Conservation (phyloP, 2,113 vertebrate species). For the human region DNA sequence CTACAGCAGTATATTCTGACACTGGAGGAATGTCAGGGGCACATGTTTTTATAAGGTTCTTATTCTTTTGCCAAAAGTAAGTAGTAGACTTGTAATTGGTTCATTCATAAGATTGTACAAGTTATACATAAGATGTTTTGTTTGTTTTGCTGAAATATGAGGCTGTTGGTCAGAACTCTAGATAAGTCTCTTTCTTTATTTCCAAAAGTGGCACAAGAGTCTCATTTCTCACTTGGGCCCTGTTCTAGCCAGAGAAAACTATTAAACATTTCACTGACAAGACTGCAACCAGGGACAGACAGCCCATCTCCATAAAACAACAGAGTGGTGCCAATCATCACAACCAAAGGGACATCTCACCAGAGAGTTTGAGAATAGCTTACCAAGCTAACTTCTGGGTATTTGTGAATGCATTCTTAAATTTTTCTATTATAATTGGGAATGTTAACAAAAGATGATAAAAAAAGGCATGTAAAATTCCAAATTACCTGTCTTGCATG, state of each 20-base stretch:
- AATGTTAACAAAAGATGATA: not conserved
- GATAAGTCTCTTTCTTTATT: not conserved
- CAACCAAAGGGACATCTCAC: not conserved
- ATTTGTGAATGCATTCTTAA: not conserved
- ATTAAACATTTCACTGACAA: constrained; percentile 39
- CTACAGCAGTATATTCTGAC: not conserved
- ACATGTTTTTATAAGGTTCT: not conserved
- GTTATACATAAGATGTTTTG: not conserved
- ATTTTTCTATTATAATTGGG: not conserved
- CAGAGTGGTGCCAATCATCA: not conserved
- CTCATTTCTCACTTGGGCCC: not conserved
- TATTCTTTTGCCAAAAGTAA: not conserved
- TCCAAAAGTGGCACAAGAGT: not conserved
- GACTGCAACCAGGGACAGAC: not conserved
- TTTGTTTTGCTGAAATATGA: not conserved
- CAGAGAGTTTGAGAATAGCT: not conserved
- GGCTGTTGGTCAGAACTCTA: not conserved
- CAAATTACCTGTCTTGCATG: not conserved
- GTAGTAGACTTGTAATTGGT: not conserved
- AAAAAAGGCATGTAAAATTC: not conserved
- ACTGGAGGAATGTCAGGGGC: not conserved
- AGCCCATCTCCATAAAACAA: not conserved
- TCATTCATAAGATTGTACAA: not conserved
- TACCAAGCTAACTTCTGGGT: not conserved
- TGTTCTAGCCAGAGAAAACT: not conserved